Evolutionary conservation across 2,113 vertebrate genomes (phyloP).

Genomic region (Solenodon paradoxus): DNA sequence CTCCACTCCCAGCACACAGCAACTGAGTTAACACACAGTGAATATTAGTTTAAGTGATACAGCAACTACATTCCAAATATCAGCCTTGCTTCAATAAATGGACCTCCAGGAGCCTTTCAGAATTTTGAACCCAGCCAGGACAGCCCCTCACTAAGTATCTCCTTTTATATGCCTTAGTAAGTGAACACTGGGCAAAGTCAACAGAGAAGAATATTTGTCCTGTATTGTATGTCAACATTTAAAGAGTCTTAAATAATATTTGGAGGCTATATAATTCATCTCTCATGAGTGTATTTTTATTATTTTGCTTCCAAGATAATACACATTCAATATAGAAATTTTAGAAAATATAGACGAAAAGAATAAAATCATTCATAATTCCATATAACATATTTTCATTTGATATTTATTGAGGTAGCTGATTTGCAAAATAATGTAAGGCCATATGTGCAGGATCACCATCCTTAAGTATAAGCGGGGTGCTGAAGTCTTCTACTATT

Average conservation of each 20-base stretch:
- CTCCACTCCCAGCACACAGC: neutral
- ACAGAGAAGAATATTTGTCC: neutral
- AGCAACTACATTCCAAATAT: neutral
- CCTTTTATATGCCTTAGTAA: neutral
- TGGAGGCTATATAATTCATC: neutral
- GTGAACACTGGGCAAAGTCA: neutral
- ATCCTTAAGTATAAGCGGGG: too few species aligned
- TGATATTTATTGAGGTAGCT: too few species aligned
- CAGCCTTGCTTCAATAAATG: neutral
- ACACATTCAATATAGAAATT: neutral
- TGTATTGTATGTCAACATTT: neutral
- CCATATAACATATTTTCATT: neutral
- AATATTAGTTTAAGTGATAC: neutral
- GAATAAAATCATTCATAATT: neutral
- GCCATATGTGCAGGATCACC: too few species aligned
- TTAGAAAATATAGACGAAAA: slow-evolving; percentile 31
- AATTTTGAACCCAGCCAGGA: neutral
- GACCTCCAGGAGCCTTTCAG: neutral
- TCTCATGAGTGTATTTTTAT: neutral
- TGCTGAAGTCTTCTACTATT: too few species aligned
- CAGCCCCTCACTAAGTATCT: neutral
- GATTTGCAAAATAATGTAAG: too few species aligned
- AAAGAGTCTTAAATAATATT: neutral
- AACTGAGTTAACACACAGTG: neutral
- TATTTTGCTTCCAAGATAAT: neutral